phyloP scores from a whole-genome alignment of 1,140 invertebrate species.

The Acyrthosiphon pisum region DNA sequence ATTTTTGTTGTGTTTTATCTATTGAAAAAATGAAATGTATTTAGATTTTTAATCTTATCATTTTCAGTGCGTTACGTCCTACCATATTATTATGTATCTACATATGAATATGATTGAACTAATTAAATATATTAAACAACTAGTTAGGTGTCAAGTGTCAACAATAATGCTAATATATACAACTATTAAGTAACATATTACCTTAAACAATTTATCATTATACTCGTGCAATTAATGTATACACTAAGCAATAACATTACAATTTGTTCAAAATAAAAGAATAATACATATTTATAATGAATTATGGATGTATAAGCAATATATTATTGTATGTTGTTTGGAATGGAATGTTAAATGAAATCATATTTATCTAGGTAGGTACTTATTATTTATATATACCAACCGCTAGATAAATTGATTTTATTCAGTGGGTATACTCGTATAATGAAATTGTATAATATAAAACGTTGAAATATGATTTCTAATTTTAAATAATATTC shows the following conservation, averaged over 20 bases:
- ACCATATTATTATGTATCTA: not conserved
- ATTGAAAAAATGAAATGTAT: not conserved
- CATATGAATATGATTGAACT: not conserved
- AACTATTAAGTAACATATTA: not conserved
- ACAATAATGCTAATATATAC: not conserved
- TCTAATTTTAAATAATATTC: constrained; percentile 14
- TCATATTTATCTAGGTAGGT: not conserved
- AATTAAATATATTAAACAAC: not conserved
- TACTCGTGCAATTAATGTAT: not conserved
- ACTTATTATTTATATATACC: not conserved
- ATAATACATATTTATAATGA: not conserved
- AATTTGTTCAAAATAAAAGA: not conserved
- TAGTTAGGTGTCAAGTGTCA: not conserved
- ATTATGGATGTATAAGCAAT: not conserved
- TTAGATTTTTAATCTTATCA: not conserved
- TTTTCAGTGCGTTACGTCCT: not conserved
- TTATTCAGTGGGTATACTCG: constrained; percentile 5
- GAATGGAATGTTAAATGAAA: not conserved
- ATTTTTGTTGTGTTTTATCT: not conserved
- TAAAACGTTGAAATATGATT: not conserved
- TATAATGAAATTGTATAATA: not conserved
- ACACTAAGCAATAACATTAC: not conserved
- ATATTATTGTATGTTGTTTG: not conserved
- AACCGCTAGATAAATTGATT: not conserved
- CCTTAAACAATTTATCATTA: not conserved